phyloP scores from a whole-genome alignment of 2,888 invertebrate genomes.

The Pseudococcus longispinus region DNA sequence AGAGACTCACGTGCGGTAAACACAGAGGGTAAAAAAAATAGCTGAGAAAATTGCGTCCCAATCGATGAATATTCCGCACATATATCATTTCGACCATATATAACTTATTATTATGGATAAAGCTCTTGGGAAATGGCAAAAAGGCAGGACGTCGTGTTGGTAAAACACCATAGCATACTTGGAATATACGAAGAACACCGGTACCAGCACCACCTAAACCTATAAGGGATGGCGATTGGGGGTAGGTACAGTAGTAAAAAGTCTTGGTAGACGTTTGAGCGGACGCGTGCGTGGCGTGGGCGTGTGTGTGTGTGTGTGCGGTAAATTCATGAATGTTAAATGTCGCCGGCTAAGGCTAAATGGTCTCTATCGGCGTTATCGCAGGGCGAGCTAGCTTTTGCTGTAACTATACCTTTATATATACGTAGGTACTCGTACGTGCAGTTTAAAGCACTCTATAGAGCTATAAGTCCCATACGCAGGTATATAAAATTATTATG shows the following conservation, averaged over 20 bases:
- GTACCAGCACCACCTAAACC: not conserved
- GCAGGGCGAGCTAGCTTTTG: not conserved
- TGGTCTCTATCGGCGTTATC: not conserved
- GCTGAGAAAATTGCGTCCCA: not conserved
- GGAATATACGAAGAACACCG: not conserved
- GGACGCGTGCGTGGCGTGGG: not conserved
- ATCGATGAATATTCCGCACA: not conserved
- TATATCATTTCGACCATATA: not conserved
- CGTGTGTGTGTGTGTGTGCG: not conserved
- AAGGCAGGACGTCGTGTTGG: not conserved
- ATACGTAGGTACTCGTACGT: not conserved
- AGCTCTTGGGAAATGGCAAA: conserved; percentile 5
- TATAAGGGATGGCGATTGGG: not conserved
- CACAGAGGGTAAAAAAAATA: not conserved
- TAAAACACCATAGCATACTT: not conserved
- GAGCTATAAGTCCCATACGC: not conserved
- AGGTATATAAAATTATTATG: not conserved
- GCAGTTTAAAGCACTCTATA: not conserved
- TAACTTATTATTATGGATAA: not conserved
- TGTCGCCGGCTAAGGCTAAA: not conserved
- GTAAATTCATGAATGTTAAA: conserved; percentile 8
- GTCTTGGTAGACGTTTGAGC: not conserved
- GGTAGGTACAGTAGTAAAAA: not conserved
- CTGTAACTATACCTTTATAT: not conserved
- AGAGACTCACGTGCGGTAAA: not conserved